Evolutionary conservation across 1,140 invertebrate species (phyloP).

Genomic region (Drosophila virilis): DNA sequence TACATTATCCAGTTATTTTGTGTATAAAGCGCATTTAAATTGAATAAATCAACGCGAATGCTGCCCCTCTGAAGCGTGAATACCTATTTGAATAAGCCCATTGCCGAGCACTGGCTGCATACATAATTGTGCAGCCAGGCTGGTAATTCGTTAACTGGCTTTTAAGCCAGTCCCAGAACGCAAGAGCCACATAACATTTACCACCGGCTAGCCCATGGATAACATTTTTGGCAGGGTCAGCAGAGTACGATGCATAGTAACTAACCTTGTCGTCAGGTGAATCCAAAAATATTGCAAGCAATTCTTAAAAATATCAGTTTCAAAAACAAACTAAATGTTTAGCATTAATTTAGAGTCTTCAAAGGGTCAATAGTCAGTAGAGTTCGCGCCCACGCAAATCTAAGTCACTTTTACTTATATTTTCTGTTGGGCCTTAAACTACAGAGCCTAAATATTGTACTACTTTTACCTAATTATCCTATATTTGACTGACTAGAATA

Average conservation of each 20-base stretch:
- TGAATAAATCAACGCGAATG: conserved; percentile 34
- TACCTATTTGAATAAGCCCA: conserved; percentile 9
- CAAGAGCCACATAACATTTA: background rate
- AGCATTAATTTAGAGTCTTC: no score
- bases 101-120: conserved; percentile 6
- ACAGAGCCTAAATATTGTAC: no score
- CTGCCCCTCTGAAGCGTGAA: conserved; percentile 23
- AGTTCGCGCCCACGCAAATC: background rate
- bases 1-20: conserved; percentile 18
- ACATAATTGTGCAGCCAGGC: conserved; percentile 27
- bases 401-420: no score
- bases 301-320: no score
- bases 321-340: no score
- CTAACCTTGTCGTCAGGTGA: no score
- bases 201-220: background rate
- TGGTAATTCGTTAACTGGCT: conserved; percentile 31
- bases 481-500: no score
- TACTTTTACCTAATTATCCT: background rate
- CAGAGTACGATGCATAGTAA: no score
- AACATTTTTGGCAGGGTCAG: background rate
- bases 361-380: background rate
- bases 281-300: no score
- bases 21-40: conserved; percentile 32
- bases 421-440: no score
- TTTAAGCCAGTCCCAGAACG: conserved; percentile 7